phyloP scores from a whole-genome alignment of 2,888 invertebrate genomes.

The Miltochrista miniata region DNA sequence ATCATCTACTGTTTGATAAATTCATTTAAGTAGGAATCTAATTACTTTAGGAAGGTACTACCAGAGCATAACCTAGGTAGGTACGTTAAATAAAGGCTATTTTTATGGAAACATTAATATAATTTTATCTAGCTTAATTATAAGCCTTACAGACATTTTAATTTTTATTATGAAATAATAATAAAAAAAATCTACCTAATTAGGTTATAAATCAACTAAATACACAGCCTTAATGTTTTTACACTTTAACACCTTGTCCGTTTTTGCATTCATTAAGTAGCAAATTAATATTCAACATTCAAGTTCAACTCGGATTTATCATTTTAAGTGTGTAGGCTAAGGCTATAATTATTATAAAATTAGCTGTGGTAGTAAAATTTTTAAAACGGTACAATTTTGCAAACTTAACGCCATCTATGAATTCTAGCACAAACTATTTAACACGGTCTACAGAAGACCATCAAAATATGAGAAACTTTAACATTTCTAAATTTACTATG shows the following conservation, averaged over 20 bases:
- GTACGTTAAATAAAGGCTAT: too few species aligned
- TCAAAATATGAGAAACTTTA: background rate
- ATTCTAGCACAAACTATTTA: slow-evolving; percentile 37
- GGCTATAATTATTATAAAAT: background rate
- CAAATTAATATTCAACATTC: background rate
- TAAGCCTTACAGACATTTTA: too few species aligned
- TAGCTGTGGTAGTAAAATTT: slow-evolving; percentile 5
- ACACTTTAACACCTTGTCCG: background rate
- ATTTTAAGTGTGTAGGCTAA: background rate
- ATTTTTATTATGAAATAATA: too few species aligned
- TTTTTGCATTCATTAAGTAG: background rate
- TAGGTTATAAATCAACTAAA: background rate
- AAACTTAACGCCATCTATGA: slow-evolving; percentile 58
- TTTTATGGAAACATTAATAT: too few species aligned
- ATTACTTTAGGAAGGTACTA: too few species aligned
- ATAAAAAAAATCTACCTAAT: too few species aligned
- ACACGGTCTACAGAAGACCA: slow-evolving; percentile 25
- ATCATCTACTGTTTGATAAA: too few species aligned
- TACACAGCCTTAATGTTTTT: background rate
- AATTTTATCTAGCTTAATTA: too few species aligned
- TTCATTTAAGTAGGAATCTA: too few species aligned
- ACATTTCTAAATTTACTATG: too few species aligned
- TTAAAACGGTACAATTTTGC: slow-evolving; percentile 11
- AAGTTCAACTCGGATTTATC: background rate
- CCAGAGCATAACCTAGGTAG: too few species aligned